Conservation (phyloP, 2,797 vertebrate species). For the Peromyscus attwateri region DNA sequence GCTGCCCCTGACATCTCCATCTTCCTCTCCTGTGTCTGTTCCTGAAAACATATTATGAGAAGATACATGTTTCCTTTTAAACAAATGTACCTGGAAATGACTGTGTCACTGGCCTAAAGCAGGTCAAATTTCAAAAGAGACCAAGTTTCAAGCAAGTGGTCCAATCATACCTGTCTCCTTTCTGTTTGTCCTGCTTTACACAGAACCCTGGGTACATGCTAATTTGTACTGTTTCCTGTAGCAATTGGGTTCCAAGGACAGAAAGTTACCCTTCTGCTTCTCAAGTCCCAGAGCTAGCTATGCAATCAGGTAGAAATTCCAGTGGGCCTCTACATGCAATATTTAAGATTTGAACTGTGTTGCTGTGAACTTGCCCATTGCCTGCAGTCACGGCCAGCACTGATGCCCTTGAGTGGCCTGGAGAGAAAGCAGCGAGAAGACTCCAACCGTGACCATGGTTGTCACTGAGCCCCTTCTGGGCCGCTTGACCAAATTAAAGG, state of each 20-base stretch:
- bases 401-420: neutral
- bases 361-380: neutral
- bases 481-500: conserved; percentile 10
- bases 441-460: neutral
- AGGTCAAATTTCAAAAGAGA: neutral
- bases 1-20: neutral
- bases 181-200: conserved; percentile 29
- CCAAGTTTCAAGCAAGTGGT: neutral
- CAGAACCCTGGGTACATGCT: neutral
- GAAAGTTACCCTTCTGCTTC: conserved; percentile 19
- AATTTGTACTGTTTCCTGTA: conserved; percentile 32
- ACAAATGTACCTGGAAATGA: neutral
- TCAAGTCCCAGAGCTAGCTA: conserved; percentile 48
- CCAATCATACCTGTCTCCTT: neutral
- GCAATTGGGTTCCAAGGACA: conserved; percentile 28
- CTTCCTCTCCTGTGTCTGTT: neutral
- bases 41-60: neutral
- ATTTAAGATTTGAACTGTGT: neutral
- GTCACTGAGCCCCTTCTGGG: neutral
- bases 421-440: neutral
- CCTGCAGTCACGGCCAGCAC: neutral
- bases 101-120: neutral
- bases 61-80: conserved; percentile 4
- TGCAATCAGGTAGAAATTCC: conserved; percentile 12
- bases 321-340: neutral